Evolutionary conservation across 2,797 vertebrate genomes (phyloP), one percentile per base, ranked within the genome.

Genomic region (Macropus fuliginosus): DNA sequence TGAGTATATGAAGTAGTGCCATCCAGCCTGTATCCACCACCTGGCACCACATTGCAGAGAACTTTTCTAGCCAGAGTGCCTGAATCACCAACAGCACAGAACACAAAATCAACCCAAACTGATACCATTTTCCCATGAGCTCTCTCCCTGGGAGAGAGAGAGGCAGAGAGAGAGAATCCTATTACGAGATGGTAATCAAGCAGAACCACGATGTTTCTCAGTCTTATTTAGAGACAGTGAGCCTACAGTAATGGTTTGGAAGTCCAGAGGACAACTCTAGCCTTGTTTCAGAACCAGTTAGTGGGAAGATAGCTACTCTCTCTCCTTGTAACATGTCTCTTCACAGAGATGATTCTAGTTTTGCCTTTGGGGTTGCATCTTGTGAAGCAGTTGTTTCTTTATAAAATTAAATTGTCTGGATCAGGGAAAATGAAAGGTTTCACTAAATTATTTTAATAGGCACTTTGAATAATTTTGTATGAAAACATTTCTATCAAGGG

Each of bases 31-130:
- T 97, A 96, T 94, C 94, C 98, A 97, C 95, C 94, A 96, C 55
- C 90, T 66, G 94, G 94, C 93, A 98, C 95, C 97, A 91, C 94
- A 94, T 96, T 96, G 97, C 95, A 96, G 94, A 98, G 98, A 98
- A 98, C 98, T 98, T 99, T 98, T 98, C 96, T 98, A 98, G 98
- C 98, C 98, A 98, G 96, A 99, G 99, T 99, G 99, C 99, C 99
- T 99, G 98, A 98, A 98, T 98, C 95, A 95, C 91, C 96, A 97
- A 96, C 94, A 98, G 98, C 98, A 98, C 98, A 98, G 97, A 98
- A 95, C 93, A 94, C 89, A 56, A 96, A 95, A 98, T 95, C 96
- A 97, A 96, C 97, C 97, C 95, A 24, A 98, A 97, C 96, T 97
- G 97, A 98, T 74, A 96, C 81, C 56, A 87, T 95, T 98, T 96